Evolutionary conservation across 2,797 vertebrate species (phyloP).

Genomic region (Orientallactaga sibirica): DNA sequence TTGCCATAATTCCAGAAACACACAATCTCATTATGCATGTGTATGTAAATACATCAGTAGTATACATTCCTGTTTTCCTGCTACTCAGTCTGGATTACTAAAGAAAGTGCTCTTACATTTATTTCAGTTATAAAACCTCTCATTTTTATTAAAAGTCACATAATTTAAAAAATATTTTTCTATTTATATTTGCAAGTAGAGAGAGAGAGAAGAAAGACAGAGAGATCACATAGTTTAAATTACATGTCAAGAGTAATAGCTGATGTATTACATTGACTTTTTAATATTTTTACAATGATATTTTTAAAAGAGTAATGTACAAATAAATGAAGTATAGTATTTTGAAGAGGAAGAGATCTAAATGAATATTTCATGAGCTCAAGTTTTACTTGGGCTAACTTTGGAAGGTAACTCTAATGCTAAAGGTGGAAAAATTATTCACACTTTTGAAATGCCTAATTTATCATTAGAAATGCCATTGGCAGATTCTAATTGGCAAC

Average conservation of each 20-base stretch:
- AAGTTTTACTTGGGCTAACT: background rate
- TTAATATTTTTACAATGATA: background rate
- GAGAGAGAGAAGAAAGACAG: too few relatives aligned
- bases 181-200: too few relatives aligned
- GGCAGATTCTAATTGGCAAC: background rate
- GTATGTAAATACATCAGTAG: background rate
- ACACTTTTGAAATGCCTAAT: background rate
- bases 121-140: constrained; percentile 7
- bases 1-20: background rate
- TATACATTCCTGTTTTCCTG: background rate
- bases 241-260: constrained; percentile 25
- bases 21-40: background rate
- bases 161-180: too few relatives aligned
- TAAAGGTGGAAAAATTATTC: background rate
- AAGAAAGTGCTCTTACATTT: background rate
- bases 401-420: background rate
- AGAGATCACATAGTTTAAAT: background rate
- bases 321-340: background rate
- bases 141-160: background rate
- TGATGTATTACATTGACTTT: background rate
- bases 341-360: background rate
- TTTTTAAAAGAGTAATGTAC: background rate
- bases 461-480: background rate
- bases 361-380: background rate
- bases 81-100: background rate